Evolutionary conservation across 1,140 invertebrate genomes (phyloP).

Genomic region (Zaprionus capensis): DNA sequence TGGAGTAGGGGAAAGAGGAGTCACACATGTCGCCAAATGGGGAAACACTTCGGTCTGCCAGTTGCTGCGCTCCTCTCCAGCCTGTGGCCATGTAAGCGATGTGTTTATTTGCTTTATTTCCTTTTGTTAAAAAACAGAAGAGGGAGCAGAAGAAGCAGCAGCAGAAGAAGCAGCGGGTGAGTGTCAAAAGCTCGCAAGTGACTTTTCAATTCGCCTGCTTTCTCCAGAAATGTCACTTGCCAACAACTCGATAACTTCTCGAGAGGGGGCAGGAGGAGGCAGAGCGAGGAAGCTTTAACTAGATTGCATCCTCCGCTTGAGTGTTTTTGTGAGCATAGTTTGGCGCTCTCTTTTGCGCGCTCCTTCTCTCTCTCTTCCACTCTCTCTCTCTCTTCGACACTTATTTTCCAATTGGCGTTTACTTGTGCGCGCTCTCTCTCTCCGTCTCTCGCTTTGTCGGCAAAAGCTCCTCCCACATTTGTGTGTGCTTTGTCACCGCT

Average conservation of each 20-base stretch:
- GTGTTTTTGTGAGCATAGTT: constrained; percentile 27
- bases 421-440: constrained; percentile 13
- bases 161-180: not conserved
- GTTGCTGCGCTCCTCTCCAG: constrained; percentile 2
- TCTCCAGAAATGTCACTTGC: constrained; percentile 46
- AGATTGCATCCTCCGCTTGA: constrained; percentile 21
- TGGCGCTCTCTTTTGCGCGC: constrained; percentile 19
- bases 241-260: constrained; percentile 19
- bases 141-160: constrained; percentile 5
- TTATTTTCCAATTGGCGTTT: constrained; percentile 17
- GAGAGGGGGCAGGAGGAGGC: not conserved
- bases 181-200: constrained; percentile 40
- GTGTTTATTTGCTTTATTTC: constrained; percentile 81
- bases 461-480: constrained; percentile 65
- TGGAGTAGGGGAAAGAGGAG: not conserved
- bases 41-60: constrained; percentile 47
- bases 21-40: constrained; percentile 72
- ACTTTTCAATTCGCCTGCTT: constrained; percentile 51
- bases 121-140: constrained; percentile 49
- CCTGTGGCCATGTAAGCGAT: constrained; percentile 53
- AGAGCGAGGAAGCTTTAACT: not conserved
- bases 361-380: constrained; percentile 20
- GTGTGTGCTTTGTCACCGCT: constrained; percentile 49
- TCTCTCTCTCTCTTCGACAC: constrained; percentile 6
- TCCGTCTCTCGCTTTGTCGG: not conserved